Evolutionary conservation across 2,797 vertebrate species (phyloP), one percentile per base, ranked within the genome.

Genomic region (Mus minutoides): DNA sequence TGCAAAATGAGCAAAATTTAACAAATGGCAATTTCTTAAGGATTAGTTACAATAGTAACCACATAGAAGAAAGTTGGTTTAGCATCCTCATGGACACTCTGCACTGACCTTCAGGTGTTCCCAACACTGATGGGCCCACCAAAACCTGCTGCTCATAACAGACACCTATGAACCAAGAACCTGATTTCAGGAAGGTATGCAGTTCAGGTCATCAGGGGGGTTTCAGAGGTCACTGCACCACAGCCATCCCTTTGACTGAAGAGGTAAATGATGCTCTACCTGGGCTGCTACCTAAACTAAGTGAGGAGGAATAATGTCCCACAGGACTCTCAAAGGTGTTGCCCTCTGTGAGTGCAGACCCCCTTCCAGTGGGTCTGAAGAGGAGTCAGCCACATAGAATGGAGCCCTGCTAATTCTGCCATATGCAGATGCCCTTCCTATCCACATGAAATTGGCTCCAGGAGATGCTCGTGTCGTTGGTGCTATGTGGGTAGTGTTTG

Each of bases 281-380:
- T 5, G 1, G 92, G 29, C 52, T 6, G 2, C 3, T 29, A 7
- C 64, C 52, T 34, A 14, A 13, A 24, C 37, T 7, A 34, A n/a
- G 21, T 2, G 2, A 54, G 13, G 7, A 37, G 13, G 8, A 2
- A 24, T 1, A 22, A 16, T 0, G 43, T 10, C 24, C 31, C 12
- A 11, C 24, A 16, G 37, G 11, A 14, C 64, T 71, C 77, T 12
- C 60, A 26, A 12, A 3, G 52, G 5, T 1, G 14, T 37, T 34
- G 11, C 40, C 69, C n/a, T 29, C 11, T 8, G 0, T 7, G 10
- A 16, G 22, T 37, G 24, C 69, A 2, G 40, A 79, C 34, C 37
- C 73, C 52, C 49, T 52, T 24, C 31, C n/a, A 4, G 1, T 3
- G 76, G 49, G 19, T 78, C n/a, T 73, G 8, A 6, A 14, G 16